These are phyloP conservation scores for Drosophila silvestris DNA, from an alignment of 2,888 invertebrate genomes.

Conservation along the genomic window DNA sequence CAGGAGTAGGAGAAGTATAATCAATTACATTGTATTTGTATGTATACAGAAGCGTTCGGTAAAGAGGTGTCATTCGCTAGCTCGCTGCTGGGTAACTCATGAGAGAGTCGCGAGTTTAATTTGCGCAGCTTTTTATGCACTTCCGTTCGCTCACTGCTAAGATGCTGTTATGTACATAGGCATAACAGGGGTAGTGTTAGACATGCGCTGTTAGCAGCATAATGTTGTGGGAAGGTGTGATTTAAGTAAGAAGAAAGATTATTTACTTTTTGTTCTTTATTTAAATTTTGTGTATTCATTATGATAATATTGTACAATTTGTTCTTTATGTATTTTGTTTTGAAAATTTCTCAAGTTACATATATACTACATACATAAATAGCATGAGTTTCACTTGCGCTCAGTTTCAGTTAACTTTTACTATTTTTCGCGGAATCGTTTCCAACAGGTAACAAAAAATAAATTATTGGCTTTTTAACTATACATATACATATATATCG, in stretches of 20 bases:
- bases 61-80: neutral
- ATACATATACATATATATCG: slow-evolving; percentile 36
- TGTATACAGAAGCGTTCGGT: neutral
- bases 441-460: slow-evolving; percentile 81
- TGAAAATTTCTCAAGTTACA: slow-evolving; percentile 69
- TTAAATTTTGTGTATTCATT: slow-evolving; percentile 80
- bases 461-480: slow-evolving; percentile 76
- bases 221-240: neutral
- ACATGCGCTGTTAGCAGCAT: slow-evolving; percentile 5
- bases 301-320: slow-evolving; percentile 79
- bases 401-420: slow-evolving; percentile 69
- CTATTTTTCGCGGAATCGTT: slow-evolving; percentile 80
- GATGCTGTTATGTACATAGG: slow-evolving; percentile 13
- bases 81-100: neutral
- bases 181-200: slow-evolving; percentile 32
- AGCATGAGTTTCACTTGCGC: slow-evolving; percentile 46
- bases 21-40: neutral
- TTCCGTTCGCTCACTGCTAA: slow-evolving; percentile 12
- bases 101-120: neutral
- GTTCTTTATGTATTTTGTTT: slow-evolving; percentile 50
- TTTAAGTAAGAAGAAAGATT: slow-evolving; percentile 7
- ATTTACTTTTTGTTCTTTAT: slow-evolving; percentile 77
- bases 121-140: neutral
- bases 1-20: neutral
- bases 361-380: slow-evolving; percentile 40